Conservation (phyloP, 1,140 invertebrate genomes). For the Tribolium castaneum region DNA sequence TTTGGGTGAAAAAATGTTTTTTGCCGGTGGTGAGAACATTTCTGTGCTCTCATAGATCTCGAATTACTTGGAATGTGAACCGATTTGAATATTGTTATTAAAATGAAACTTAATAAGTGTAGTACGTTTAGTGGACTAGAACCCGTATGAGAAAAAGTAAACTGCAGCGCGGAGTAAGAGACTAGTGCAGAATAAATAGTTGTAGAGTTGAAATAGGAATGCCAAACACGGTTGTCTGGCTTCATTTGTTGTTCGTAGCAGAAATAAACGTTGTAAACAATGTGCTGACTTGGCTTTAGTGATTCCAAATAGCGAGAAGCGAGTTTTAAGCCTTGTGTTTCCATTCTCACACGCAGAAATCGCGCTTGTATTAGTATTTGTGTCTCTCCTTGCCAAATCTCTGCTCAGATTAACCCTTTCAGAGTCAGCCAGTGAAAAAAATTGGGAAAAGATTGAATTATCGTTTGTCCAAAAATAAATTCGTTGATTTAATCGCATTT, state of each 20-base stretch:
- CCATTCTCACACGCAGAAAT: background rate
- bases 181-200: slow-evolving; percentile 22
- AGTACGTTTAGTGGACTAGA: background rate
- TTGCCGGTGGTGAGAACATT: background rate
- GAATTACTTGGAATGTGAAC: background rate
- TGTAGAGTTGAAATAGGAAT: slow-evolving; percentile 30
- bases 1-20: slow-evolving; percentile 5
- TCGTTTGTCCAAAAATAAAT: slow-evolving; percentile 13
- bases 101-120: slow-evolving; percentile 11
- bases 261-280: slow-evolving; percentile 50
- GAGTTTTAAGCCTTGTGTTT: slow-evolving; percentile 23
- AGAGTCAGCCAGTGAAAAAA: background rate
- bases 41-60: background rate
- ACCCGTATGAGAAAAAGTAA: background rate
- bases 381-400: slow-evolving; percentile 13
- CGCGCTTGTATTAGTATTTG: slow-evolving; percentile 9
- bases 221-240: slow-evolving; percentile 44
- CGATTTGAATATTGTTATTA: background rate
- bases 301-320: slow-evolving; percentile 22
- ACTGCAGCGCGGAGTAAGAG: slow-evolving; percentile 9
- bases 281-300: slow-evolving; percentile 45
- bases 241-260: slow-evolving; percentile 47
- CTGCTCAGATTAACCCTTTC: background rate
- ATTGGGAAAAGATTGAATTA: slow-evolving; percentile 1
- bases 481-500: slow-evolving; percentile 18